Conservation (phyloP, 1,140 invertebrate species). For the Archivesica marissinica region DNA sequence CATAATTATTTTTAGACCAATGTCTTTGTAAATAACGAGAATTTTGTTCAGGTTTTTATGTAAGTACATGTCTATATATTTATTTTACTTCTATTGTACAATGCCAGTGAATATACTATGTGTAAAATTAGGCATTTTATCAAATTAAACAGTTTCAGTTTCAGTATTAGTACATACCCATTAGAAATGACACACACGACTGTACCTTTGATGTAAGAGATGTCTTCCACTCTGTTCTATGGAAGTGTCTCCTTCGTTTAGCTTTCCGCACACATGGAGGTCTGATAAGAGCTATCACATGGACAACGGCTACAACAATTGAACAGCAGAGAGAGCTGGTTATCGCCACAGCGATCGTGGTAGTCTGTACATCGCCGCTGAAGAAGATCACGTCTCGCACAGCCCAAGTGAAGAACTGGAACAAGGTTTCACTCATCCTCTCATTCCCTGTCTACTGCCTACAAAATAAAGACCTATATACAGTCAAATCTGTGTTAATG, state of each 20-base stretch:
- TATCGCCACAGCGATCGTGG: constrained; percentile 75
- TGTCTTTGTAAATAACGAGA: no score
- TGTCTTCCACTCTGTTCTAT: not conserved
- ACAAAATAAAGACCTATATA: no score
- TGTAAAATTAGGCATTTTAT: no score
- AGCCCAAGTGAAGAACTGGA: constrained; percentile 80
- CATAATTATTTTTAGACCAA: no score
- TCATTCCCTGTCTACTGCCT: not conserved
- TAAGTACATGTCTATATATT: no score
- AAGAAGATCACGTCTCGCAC: constrained; percentile 74
- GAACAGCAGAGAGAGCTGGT: constrained; percentile 75
- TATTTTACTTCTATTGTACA: no score
- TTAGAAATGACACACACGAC: not conserved
- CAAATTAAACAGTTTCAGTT: no score
- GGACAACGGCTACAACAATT: constrained; percentile 70
- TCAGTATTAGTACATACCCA: no score
- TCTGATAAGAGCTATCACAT: constrained; percentile 62
- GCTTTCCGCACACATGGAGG: constrained; percentile 11
- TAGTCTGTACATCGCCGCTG: constrained; percentile 75
- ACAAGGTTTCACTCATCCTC: constrained; percentile 50
- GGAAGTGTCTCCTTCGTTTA: constrained; percentile 14
- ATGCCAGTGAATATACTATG: no score
- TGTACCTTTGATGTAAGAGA: constrained; percentile 16
- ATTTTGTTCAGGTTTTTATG: no score
- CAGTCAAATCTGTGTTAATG: no score